These are phyloP conservation scores for Leptinotarsa peninsularis DNA, from an alignment of 2,888 invertebrate species.

Conservation along the genomic window DNA sequence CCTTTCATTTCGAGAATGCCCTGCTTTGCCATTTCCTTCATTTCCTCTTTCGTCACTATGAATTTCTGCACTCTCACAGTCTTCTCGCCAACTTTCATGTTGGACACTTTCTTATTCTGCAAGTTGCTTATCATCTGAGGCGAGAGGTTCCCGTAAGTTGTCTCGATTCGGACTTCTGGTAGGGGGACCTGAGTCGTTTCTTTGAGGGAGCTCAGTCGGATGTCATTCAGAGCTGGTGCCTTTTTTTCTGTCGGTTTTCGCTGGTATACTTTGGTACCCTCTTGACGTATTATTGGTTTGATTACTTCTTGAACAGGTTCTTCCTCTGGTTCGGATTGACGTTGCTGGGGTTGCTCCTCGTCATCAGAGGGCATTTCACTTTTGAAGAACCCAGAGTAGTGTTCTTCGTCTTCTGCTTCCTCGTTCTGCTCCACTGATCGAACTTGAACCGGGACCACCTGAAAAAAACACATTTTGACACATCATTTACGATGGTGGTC, in stretches of 20 bases:
- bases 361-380: conserved; percentile 62
- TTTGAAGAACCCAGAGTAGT: conserved; percentile 60
- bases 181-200: neutral
- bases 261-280: conserved; percentile 61
- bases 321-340: conserved; percentile 38
- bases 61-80: conserved; percentile 76
- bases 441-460: neutral
- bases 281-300: conserved; percentile 64
- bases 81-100: conserved; percentile 72
- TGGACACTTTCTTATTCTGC: conserved; percentile 51
- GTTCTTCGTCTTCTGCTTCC: conserved; percentile 58
- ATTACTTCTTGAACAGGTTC: conserved; percentile 51
- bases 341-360: conserved; percentile 34
- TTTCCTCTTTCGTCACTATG: conserved; percentile 76
- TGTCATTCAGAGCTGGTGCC: neutral
- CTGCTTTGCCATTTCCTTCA: conserved; percentile 75
- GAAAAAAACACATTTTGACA: neutral
- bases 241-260: conserved; percentile 40
- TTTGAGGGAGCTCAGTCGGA: conserved; percentile 15
- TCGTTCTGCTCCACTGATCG: conserved; percentile 50
- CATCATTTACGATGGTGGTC: too few species aligned
- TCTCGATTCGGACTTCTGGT: conserved; percentile 18
- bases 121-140: conserved; percentile 45
- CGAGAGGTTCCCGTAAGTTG: conserved; percentile 5
- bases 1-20: conserved; percentile 59